Evolutionary conservation across 1,140 invertebrate species (phyloP).

Genomic region (Galendromus occidentalis): DNA sequence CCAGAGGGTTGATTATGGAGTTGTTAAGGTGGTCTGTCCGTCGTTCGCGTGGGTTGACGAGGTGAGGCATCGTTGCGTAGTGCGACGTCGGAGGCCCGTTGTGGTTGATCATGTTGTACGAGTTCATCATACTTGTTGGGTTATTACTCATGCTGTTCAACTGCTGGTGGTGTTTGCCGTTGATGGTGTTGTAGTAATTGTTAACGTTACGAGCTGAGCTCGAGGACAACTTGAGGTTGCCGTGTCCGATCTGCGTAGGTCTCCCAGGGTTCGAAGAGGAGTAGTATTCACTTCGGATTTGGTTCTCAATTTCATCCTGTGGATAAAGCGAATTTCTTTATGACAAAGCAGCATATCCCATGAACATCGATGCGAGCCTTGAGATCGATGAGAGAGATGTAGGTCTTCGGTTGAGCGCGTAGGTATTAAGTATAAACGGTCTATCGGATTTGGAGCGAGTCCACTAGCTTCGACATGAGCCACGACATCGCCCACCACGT

Average conservation of each 20-base stretch:
- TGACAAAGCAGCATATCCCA: too few relatives aligned
- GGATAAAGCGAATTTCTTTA: not conserved
- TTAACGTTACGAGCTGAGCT: not conserved
- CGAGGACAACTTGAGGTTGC: not conserved
- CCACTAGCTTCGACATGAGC: too few relatives aligned
- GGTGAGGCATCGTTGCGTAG: not conserved
- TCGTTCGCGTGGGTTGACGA: not conserved
- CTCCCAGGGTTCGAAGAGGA: slow-evolving; percentile 7
- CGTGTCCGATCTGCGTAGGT: not conserved
- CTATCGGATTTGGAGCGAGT: too few relatives aligned
- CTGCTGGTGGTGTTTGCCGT: slow-evolving; percentile 4
- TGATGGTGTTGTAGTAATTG: not conserved
- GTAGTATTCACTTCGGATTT: slow-evolving; percentile 9
- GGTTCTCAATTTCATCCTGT: slow-evolving; percentile 2
- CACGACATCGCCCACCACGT: too few relatives aligned
- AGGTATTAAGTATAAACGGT: too few relatives aligned
- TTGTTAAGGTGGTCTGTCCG: not conserved
- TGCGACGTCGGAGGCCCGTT: not conserved
- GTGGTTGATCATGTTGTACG: not conserved
- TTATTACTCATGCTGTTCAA: not conserved
- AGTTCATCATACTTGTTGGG: too few relatives aligned
- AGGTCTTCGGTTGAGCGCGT: too few relatives aligned
- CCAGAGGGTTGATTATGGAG: slow-evolving; percentile 5
- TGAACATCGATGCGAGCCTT: too few relatives aligned
- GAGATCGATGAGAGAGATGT: too few relatives aligned